Base-by-base conservation (phyloP, 2,113 vertebrate species). In the Balaenoptera acutorostrata region DNA sequence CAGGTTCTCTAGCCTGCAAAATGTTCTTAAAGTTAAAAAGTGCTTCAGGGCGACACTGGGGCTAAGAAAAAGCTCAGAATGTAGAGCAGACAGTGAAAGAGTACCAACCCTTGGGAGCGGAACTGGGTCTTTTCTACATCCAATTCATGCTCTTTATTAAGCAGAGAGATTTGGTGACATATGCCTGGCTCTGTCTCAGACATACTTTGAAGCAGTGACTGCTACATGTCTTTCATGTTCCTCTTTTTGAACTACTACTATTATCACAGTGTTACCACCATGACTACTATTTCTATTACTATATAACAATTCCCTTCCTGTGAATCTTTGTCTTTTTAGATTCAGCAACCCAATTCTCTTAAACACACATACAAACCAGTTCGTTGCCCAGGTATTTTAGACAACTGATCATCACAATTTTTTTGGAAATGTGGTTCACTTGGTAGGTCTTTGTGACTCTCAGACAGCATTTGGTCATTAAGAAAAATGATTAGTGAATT, bases 71-170 rank as follows among this genome's bases (percentile, higher is more conserved):
- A 49, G 8, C 10, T 81, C 23, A 80, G 52, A 82, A 15, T 52
- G 2, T 36, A 57, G 13, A 55, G 18, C 4, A 9, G 31, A 64
- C 11, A 68, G 36, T 1, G 6, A 44, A 44, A 13, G 15, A 49
- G 6, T 23, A 25, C 5, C 8, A 33, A 27, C 12, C 0, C 1
- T 75, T 69, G n/a, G 21, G 20, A 68, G 8, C 4, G 23, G n/a
- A 74, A 13, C 10, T 61, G 27, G 3, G 29, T 9, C 86, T 49
- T 8, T 15, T 46, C 6, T 8, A 15, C 1, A n/a, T 3, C 6
- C 1, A 33, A 17, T 81, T 29, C 55, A 31, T 39, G 17, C 10
- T 57, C 7, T 31, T 71, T 64, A 6, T 55, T 55, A 55, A 69
- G 17, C 66, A 89, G n/a, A 63, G 31, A 29, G 2, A 41, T n/a